phyloP scores from a whole-genome alignment of 1,140 invertebrate species.

The Aphelenchoides fujianensis region DNA sequence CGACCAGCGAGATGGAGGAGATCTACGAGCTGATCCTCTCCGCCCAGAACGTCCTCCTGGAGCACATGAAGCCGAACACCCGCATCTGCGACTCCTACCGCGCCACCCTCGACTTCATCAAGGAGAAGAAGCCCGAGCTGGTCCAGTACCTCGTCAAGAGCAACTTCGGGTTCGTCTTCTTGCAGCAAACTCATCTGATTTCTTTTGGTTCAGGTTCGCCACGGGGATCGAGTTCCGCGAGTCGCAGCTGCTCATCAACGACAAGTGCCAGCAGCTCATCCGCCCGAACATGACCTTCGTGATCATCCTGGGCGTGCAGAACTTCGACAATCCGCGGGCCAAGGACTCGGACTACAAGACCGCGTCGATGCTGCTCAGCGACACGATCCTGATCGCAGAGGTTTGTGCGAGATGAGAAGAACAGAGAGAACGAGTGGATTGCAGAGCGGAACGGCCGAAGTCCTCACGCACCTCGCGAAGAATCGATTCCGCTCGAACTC shows the following conservation, averaged over 20 bases:
- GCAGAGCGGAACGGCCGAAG: slow-evolving; percentile 74
- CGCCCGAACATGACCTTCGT: slow-evolving; percentile 94
- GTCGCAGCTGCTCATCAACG: slow-evolving; percentile 81
- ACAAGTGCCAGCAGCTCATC: slow-evolving; percentile 77
- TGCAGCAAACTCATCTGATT: too few relatives aligned
- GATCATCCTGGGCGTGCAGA: slow-evolving; percentile 86
- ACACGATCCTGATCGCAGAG: slow-evolving; percentile 90
- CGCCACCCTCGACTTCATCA: slow-evolving; percentile 75
- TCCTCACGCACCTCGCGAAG: slow-evolving; percentile 83
- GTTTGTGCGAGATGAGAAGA: slow-evolving; percentile 63
- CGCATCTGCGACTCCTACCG: slow-evolving; percentile 87
- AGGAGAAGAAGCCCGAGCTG: slow-evolving; percentile 80
- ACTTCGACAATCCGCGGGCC: slow-evolving; percentile 76
- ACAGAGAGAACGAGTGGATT: slow-evolving; percentile 19
- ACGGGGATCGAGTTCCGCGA: slow-evolving; percentile 98
- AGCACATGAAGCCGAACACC: slow-evolving; percentile 76
- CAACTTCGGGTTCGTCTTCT: slow-evolving; percentile 71
- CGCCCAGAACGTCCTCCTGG: slow-evolving; percentile 86
- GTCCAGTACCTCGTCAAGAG: slow-evolving; percentile 88
- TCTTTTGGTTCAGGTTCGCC: slow-evolving; percentile 71
- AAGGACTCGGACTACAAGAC: slow-evolving; percentile 80
- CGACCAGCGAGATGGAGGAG: slow-evolving; percentile 72
- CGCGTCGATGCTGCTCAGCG: slow-evolving; percentile 91
- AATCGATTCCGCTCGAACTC: slow-evolving; percentile 88
- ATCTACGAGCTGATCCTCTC: slow-evolving; percentile 89